Percentiles rank a stretch among this genome's conserved stretches.
Conservation (phyloP, 1,140 invertebrate species). For the Parasteatoda tepidariorum region DNA sequence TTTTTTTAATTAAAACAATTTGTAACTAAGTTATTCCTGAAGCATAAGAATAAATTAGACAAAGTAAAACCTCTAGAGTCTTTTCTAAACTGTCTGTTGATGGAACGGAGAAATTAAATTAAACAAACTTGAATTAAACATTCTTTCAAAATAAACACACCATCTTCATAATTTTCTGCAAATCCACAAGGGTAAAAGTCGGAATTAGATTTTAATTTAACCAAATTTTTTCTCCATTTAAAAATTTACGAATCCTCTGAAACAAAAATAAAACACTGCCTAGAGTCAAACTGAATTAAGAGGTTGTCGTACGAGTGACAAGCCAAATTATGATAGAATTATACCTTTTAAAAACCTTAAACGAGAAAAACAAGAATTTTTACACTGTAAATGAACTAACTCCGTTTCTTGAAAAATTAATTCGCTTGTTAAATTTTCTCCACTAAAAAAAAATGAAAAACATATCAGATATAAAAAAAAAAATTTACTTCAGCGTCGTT, state of each 20-base stretch:
- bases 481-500: slow-evolving; percentile 34
- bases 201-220: slow-evolving; percentile 30
- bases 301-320: neutral
- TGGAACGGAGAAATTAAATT: too few species aligned
- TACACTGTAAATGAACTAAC: slow-evolving; percentile 44
- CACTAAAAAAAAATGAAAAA: slow-evolving; percentile 8
- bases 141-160: too few species aligned
- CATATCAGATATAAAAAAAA: neutral
- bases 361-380: neutral
- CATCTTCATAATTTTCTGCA: too few species aligned
- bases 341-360: slow-evolving; percentile 54
- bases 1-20: too few species aligned
- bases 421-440: slow-evolving; percentile 59
- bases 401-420: slow-evolving; percentile 56
- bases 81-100: too few species aligned
- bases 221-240: neutral
- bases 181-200: too few species aligned
- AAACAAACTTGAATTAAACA: too few species aligned
- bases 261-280: slow-evolving; percentile 16
- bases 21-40: too few species aligned
- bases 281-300: slow-evolving; percentile 37
- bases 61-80: too few species aligned
- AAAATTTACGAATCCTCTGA: neutral
- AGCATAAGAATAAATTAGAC: too few species aligned
- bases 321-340: neutral